Percentiles rank a stretch among this genome's conserved stretches.
Evolutionary conservation across 2,113 vertebrate species (phyloP).

Genomic region (Seriola rivoliana): DNA sequence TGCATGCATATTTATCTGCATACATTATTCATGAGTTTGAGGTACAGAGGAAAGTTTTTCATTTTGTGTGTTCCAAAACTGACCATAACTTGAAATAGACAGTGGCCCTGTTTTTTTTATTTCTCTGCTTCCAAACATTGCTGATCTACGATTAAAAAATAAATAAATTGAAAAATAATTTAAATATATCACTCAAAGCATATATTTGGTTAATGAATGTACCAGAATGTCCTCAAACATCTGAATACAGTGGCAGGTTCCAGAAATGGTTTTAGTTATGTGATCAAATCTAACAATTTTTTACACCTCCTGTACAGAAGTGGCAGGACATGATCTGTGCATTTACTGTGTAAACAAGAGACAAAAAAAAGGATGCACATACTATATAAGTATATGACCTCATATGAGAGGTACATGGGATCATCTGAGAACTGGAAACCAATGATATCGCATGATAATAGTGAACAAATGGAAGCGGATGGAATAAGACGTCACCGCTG

Average conservation of each 20-base stretch:
- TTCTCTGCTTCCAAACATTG: not conserved
- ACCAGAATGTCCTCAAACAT: not conserved
- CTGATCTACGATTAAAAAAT: not conserved
- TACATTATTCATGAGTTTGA: constrained; percentile 43
- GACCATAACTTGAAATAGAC: not conserved
- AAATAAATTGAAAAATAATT: not conserved
- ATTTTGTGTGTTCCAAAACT: not conserved
- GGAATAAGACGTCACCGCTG: not conserved
- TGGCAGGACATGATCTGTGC: not conserved
- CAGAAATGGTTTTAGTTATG: not conserved
- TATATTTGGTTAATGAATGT: not conserved
- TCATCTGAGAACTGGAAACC: not conserved
- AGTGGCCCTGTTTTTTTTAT: not conserved
- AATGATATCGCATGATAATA: not conserved
- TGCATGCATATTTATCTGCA: not conserved
- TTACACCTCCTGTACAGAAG: not conserved
- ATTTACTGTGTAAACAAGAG: not conserved
- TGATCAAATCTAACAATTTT: not conserved
- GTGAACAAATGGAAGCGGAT: not conserved
- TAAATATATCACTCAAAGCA: not conserved
- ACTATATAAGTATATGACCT: not conserved
- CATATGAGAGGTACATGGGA: not conserved
- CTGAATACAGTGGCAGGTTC: not conserved
- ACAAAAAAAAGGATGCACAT: not conserved
- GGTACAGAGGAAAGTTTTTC: not conserved